Evolutionary conservation across 2,113 vertebrate species (phyloP).

Genomic region (Oophaga pumilio): DNA sequence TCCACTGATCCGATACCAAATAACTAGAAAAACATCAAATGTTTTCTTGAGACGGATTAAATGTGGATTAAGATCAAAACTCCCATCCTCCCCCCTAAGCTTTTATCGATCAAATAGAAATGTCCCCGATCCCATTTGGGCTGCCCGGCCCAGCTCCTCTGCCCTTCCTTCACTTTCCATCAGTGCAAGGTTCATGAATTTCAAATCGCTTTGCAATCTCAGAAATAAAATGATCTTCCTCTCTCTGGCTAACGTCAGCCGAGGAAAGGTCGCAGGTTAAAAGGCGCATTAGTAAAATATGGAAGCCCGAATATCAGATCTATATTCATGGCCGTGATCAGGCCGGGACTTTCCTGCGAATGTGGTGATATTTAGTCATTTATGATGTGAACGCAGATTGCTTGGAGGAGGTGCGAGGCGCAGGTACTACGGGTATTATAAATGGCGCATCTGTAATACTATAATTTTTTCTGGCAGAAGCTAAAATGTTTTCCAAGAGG

Average conservation of each 20-base stretch:
- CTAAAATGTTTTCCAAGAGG: not conserved
- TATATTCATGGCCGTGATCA: constrained; percentile 1
- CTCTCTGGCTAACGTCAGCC: constrained; percentile 23
- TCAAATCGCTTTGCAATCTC: constrained; percentile 36
- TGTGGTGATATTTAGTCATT: not conserved
- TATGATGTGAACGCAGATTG: too few relatives aligned
- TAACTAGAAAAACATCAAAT: too few relatives aligned
- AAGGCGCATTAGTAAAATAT: constrained; percentile 5
- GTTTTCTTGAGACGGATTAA: too few relatives aligned
- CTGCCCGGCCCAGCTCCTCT: not conserved
- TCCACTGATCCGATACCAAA: too few relatives aligned
- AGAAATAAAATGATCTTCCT: constrained; percentile 40
- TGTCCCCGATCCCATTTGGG: not conserved
- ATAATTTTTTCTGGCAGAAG: not conserved
- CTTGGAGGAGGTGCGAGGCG: too few relatives aligned
- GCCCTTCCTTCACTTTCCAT: constrained; percentile 5
- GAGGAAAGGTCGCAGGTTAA: constrained; percentile 15
- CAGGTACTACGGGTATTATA: not conserved
- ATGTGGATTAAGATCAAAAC: too few relatives aligned
- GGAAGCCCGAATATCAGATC: constrained; percentile 19
- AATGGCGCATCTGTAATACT: not conserved
- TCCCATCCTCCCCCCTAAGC: not conserved
- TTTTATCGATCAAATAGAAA: constrained; percentile 26
- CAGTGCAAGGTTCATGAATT: constrained; percentile 39
- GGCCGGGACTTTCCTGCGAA: not conserved